Evolutionary conservation across 1,140 invertebrate genomes (phyloP).

Genomic region (Bathynomus jamesi): DNA sequence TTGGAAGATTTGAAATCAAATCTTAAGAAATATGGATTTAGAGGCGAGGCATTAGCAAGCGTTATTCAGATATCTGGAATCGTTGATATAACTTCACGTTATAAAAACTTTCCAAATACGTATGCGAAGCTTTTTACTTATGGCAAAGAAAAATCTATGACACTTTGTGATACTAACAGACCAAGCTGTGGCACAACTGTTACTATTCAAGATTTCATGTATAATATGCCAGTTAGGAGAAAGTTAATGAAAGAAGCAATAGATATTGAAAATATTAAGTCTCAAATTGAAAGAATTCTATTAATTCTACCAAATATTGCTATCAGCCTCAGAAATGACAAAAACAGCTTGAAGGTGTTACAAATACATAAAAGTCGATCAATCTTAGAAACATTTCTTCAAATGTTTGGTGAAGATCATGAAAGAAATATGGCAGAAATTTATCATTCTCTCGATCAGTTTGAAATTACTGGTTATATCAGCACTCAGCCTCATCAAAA

Average conservation of each 20-base stretch:
- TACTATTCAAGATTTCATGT: constrained; percentile 54
- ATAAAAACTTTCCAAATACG: constrained; percentile 43
- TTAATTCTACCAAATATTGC: constrained; percentile 52
- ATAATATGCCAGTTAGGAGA: constrained; percentile 54
- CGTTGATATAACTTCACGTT: constrained; percentile 51
- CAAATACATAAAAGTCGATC: constrained; percentile 50
- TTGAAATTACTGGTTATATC: constrained; percentile 51
- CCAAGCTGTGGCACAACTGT: constrained; percentile 57
- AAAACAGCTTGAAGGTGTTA: constrained; percentile 49
- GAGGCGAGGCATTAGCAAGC: constrained; percentile 57
- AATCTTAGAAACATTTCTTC: constrained; percentile 47
- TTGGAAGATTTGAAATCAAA: constrained; percentile 47
- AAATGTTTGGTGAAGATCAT: constrained; percentile 48
- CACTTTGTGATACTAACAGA: constrained; percentile 41
- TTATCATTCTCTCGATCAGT: constrained; percentile 46
- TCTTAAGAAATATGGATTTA: constrained; percentile 52
- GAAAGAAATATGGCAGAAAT: constrained; percentile 46
- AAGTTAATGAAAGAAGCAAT: constrained; percentile 48
- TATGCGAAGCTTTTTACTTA: constrained; percentile 46
- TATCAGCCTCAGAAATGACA: constrained; percentile 55
- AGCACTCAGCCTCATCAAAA: constrained; percentile 44
- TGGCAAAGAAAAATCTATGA: constrained; percentile 42
- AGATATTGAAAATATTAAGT: constrained; percentile 53
- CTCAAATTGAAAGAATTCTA: constrained; percentile 50
- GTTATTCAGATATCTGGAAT: constrained; percentile 50